These are phyloP conservation scores for Chaetorhynchus papuensis DNA, from an alignment of 2,113 vertebrate species.

Conservation along the genomic window DNA sequence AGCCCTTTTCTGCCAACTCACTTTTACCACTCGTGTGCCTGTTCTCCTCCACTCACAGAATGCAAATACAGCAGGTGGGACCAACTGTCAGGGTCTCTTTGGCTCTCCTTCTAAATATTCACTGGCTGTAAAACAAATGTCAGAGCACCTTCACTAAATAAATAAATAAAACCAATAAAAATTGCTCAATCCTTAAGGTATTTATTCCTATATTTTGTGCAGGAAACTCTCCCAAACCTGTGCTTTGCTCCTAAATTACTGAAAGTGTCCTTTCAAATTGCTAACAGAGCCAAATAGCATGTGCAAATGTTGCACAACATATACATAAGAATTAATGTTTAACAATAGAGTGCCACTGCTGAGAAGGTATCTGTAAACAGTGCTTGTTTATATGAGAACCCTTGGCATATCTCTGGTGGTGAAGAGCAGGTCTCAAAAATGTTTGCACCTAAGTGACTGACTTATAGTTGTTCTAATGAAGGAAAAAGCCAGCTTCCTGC, in stretches of 20 bases:
- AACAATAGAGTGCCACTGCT: constrained; percentile 7
- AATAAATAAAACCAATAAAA: background rate
- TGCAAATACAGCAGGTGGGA: background rate
- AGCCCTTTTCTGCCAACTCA: background rate
- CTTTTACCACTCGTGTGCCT: background rate
- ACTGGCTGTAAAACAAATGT: background rate
- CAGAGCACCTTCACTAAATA: background rate
- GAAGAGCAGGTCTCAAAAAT: background rate
- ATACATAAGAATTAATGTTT: constrained; percentile 47
- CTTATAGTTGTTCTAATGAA: background rate
- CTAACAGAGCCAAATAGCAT: background rate
- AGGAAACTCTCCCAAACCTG: background rate
- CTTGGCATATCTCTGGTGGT: background rate
- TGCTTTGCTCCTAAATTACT: background rate
- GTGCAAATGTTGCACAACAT: background rate
- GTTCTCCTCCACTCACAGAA: background rate
- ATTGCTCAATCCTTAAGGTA: background rate
- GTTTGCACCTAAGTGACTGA: background rate
- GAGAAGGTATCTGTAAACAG: background rate
- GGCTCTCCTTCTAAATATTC: background rate
- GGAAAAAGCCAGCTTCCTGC: background rate
- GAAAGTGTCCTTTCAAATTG: background rate
- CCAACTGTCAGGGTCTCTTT: background rate
- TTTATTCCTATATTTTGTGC: background rate
- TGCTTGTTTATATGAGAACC: background rate